Percentiles rank a stretch among this genome's conserved stretches.
These are phyloP conservation scores for Lasaia peninsularis DNA, from an alignment of 1,140 invertebrate genomes.

Conservation along the genomic window DNA sequence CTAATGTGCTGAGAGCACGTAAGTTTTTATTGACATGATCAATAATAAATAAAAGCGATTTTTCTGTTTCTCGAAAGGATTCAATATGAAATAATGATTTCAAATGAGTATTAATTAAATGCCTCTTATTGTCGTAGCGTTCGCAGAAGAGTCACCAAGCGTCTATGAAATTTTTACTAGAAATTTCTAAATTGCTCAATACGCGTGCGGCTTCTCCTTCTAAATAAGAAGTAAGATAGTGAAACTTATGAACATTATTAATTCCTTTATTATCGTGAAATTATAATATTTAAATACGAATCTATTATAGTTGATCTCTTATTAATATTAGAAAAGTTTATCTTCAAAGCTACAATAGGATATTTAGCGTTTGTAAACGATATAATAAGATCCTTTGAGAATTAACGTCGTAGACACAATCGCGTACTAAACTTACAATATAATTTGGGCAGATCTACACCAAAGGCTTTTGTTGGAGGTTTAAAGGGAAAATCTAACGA, in stretches of 20 bases:
- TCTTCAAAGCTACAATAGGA: neutral
- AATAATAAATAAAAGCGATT: constrained; percentile 22
- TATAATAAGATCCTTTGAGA: neutral
- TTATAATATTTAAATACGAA: too few relatives aligned
- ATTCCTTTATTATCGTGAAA: too few relatives aligned
- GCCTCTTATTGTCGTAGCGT: constrained; percentile 32
- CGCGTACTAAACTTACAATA: neutral
- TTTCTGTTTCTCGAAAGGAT: constrained; percentile 15
- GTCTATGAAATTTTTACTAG: constrained; percentile 30
- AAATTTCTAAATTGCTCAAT: constrained; percentile 33
- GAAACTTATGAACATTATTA: too few relatives aligned
- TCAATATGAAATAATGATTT: constrained; percentile 23
- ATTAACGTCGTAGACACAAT: neutral
- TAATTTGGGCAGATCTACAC: neutral
- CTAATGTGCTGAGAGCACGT: constrained; percentile 24
- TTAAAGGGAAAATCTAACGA: neutral
- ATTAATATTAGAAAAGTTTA: neutral
- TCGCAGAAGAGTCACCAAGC: constrained; percentile 29
- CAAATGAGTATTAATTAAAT: constrained; percentile 34
- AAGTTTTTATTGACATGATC: constrained; percentile 30
- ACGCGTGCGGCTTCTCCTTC: constrained; percentile 25
- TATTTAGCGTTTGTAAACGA: neutral
- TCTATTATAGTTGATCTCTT: too few relatives aligned
- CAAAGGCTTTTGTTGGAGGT: neutral
- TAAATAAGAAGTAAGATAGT: constrained; percentile 37